Base-by-base conservation (phyloP, 2,113 vertebrate species). In the Sigmodon hispidus region DNA sequence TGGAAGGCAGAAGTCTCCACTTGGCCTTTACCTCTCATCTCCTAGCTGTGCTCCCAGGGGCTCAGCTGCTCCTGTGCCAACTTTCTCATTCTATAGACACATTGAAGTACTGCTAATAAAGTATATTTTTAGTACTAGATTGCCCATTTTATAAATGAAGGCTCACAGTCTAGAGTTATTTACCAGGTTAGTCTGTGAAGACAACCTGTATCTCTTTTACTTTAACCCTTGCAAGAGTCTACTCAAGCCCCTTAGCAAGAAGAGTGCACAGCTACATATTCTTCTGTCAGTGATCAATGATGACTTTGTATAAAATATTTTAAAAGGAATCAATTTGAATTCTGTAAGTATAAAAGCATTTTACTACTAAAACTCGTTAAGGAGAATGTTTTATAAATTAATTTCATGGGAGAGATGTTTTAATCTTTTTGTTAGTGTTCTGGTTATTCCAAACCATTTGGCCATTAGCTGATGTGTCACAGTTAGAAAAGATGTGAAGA, bases 381-480 rank as follows among this genome's bases (percentile, higher is more conserved):
- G 61, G 24, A 72, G 86, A 84, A 77, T 89, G 69, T 90, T 92
- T 96, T 50, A 31, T 92, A 92, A 96, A 91, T 87, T 21, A 73
- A n/a, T 87, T 97, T 96, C 83, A 57, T 93, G 34, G 43, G 89
- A 89, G 45, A 16, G 5, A 94, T 52, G 5, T 80, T 88, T 96
- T 87, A 90, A 94, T 96, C 76, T 93, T 95, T 94, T 80, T 95
- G 59, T 93, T 96, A 34, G 72, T 76, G 15, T 72, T 89, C 69
- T 94, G 65, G 8, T 65, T 96, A 93, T 96, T 94, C 86, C 87
- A 95, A 89, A 91, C 67, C 31, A 29, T 79, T 94, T 87, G 86
- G 93, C 65, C 85, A 81, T 94, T 87, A 86, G 92, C 76, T 90
- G 67, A 91, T 90, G 88, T 96, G 73, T 87, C 63, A 84, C 17